Conservation (phyloP, 2,797 vertebrate genomes). For the Hydrocynus forskahlii region DNA sequence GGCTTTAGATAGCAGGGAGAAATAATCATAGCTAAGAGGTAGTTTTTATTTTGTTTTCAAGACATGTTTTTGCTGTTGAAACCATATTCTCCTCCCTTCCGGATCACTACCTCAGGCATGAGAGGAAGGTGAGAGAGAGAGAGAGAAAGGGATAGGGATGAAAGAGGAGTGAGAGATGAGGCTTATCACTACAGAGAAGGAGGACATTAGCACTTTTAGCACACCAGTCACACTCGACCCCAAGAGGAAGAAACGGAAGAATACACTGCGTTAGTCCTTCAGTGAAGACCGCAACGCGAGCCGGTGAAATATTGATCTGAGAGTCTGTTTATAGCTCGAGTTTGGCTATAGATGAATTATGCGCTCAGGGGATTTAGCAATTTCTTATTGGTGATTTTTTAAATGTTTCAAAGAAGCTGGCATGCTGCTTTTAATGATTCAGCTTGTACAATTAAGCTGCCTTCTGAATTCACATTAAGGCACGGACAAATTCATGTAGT, state of each 20-base stretch:
- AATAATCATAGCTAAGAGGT: not conserved
- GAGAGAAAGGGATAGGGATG: conserved; percentile 22
- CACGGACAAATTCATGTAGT: too few relatives aligned
- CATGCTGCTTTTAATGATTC: conserved; percentile 1
- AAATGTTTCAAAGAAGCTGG: not conserved
- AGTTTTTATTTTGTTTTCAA: not conserved
- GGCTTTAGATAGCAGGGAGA: not conserved
- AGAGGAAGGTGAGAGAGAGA: conserved; percentile 26
- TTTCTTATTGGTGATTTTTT: conserved; percentile 23
- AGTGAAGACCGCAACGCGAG: conserved; percentile 25
- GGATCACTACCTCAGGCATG: conserved; percentile 39
- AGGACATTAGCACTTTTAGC: conserved; percentile 64
- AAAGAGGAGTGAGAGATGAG: not conserved
- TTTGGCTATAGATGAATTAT: conserved; percentile 21
- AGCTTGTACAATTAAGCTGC: not conserved
- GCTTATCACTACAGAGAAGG: conserved; percentile 10
- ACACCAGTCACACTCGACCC: conserved; percentile 65
- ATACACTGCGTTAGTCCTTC: conserved; percentile 51
- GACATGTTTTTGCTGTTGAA: not conserved
- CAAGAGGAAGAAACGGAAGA: conserved; percentile 24
- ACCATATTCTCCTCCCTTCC: conserved; percentile 1
- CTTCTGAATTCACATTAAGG: not conserved
- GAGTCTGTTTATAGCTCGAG: conserved; percentile 25
- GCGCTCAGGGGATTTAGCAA: not conserved
- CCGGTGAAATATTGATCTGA: conserved; percentile 46